Evolutionary conservation across 2,888 invertebrate genomes (phyloP), one percentile per base, ranked within the genome.

Genomic region (Leucophenga montana): DNA sequence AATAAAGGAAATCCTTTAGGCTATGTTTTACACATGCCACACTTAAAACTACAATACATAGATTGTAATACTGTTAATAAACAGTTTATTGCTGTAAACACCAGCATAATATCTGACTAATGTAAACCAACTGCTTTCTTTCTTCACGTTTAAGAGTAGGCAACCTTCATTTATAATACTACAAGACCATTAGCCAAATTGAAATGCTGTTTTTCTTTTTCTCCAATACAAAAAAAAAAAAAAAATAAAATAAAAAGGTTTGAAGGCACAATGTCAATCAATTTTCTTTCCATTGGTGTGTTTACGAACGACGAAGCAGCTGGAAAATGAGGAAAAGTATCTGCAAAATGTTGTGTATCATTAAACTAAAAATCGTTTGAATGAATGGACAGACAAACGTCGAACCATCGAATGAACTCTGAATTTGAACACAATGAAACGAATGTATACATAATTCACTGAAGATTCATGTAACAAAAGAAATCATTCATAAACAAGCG

Each of bases 271-370:
- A 70, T 76, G 76, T 73, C 76, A 76, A 75, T 77, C 75, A 76
- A 77, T 68, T 72, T 73, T 71, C 48, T 72, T 73, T 71, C 48
- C 62, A 64, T 22, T 46, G 62, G 46, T 46, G 46, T 46, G n/a
- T 46, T 62, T 18, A 44, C 44, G n/a, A 39, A 44, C 22, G n/a
- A 27, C 20, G 44, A 33, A 61, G 39, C 16, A 20, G n/a, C n/a
- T 33, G 1, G 39, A 57, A 57, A 14, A 33, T 3, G 14, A 57
- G n/a, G n/a, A 57, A 61, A 61, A 44, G 11, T 11, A 22, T 1
- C 56, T 27, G 57, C 68, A 56, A 18, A 73, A 71, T 71, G 67
- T 64, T 68, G 73, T 74, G 77, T 75, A 77, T 77, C 75, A 77
- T 74, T 70, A 59, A 67, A 66, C 48, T 18, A 16, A 33, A 66